Percentiles rank a stretch among this genome's conserved stretches.
Evolutionary conservation across 2,113 vertebrate species (phyloP).

Genomic region (Larimichthys polyactis): DNA sequence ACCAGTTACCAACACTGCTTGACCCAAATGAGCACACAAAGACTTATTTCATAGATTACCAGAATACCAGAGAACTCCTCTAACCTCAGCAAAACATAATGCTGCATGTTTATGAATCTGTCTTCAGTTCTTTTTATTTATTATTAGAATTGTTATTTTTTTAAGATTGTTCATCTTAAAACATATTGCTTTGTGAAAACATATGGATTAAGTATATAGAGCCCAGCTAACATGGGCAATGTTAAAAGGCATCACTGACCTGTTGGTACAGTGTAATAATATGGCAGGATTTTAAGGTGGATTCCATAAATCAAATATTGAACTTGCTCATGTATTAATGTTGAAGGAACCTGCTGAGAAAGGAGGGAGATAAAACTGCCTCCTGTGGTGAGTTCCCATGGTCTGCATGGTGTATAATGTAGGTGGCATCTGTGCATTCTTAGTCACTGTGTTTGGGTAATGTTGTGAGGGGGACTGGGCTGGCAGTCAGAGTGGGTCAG

Average conservation of each 20-base stretch:
- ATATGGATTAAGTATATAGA: background rate
- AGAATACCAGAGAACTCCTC: too few species aligned
- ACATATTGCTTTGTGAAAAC: background rate
- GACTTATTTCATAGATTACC: too few species aligned
- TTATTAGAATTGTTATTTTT: background rate
- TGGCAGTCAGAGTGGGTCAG: conserved; percentile 6
- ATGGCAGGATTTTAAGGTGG: background rate
- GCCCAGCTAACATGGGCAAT: background rate
- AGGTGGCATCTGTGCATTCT: background rate
- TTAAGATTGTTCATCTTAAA: background rate
- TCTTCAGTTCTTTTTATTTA: background rate
- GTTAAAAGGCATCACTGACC: background rate
- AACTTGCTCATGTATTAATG: background rate
- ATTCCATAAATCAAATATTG: background rate
- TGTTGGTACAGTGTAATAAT: background rate
- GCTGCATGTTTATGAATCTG: background rate
- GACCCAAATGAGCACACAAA: conserved; percentile 9
- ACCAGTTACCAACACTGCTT: background rate
- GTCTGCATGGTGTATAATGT: background rate
- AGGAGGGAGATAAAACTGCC: background rate
- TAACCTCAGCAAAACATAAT: too few species aligned
- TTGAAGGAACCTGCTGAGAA: conserved; percentile 10
- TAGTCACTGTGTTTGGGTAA: background rate
- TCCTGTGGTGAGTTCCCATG: conserved; percentile 31
- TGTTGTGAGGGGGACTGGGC: background rate